Base-by-base conservation (phyloP, 2,113 vertebrate species). In the Nesogale talazaci region DNA sequence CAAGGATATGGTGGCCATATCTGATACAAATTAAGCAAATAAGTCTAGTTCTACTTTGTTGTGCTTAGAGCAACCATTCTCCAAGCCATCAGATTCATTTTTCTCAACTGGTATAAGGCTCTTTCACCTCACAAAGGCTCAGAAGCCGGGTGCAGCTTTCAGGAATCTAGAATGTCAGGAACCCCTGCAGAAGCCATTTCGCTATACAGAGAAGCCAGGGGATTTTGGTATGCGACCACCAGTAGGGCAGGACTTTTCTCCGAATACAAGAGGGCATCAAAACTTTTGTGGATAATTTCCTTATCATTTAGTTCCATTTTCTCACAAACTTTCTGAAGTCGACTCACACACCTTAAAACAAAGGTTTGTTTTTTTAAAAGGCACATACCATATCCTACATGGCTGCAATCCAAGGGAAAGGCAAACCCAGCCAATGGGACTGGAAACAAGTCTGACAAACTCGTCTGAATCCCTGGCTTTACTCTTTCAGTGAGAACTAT, bases 81-180 rank as follows among this genome's bases (percentile, higher is more conserved):
- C 88, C 76, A 94, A 76, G 56, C 20, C 61, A 2, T 10, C 38
- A 23, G 31, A 67, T 83, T 88, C 67, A 83, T 42, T 85, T 80
- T 78, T 27, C 74, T n/a, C 23, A 5, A 40, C 31, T 61, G 70
- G 70, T 15, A 59, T 65, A 75, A 65, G 69, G 34, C 22, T 83
- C 36, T 34, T 90, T 63, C 87, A 77, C 29, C 75, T 94, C 83
- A 85, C 57, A 89, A 86, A 42, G 23, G 10, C 69, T 75, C 31
- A 29, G 34, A 59, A 77, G 78, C 63, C 82, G 17, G 0, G 0
- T 42, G 56, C 57, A 91, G 74, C 77, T 70, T 67, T 22, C 4
- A 34, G 31, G 15, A 17, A 75, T 88, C 46, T 29, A 80, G 52
- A 91, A 14, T 2, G 25, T 6, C 34, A 36, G 59, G 8, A 86